Conservation (phyloP, 2,797 vertebrate species). For the Gambusia yucatana region DNA sequence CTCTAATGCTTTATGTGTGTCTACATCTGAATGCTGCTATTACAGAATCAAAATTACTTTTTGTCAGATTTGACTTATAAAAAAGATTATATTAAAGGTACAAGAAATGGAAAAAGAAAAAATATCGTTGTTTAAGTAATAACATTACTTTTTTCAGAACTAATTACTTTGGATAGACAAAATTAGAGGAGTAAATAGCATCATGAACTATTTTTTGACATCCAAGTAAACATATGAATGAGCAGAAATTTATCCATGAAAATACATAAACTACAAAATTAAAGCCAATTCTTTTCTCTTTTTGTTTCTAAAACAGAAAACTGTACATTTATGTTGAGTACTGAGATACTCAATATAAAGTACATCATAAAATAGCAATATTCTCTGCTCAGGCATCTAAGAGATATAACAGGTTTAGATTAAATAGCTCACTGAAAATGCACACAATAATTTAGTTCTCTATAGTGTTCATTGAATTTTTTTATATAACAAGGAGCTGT, state of each 20-base stretch:
- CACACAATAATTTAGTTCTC: neutral
- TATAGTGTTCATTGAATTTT: slow-evolving; percentile 1
- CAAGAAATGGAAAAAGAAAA: neutral
- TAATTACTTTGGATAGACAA: neutral
- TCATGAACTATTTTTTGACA: neutral
- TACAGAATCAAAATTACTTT: slow-evolving; percentile 18
- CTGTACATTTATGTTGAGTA: neutral
- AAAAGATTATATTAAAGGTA: neutral
- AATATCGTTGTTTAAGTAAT: neutral
- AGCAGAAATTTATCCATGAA: neutral
- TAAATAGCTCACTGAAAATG: neutral
- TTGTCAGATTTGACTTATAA: neutral
- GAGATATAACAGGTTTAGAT: slow-evolving; percentile 9
- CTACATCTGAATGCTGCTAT: neutral
- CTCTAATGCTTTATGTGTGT: slow-evolving; percentile 15
- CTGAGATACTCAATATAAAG: no score
- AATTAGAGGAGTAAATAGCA: neutral
- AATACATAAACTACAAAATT: neutral
- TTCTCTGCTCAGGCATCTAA: slow-evolving; percentile 6
- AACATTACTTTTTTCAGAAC: neutral
- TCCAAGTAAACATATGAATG: neutral
- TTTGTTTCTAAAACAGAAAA: neutral
- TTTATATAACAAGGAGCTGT: slow-evolving; percentile 6
- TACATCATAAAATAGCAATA: neutral
- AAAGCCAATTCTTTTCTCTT: neutral